Evolutionary conservation across 2,113 vertebrate genomes (phyloP), one percentile per base, ranked within the genome.

Genomic region (Microcebus griseorufus): DNA sequence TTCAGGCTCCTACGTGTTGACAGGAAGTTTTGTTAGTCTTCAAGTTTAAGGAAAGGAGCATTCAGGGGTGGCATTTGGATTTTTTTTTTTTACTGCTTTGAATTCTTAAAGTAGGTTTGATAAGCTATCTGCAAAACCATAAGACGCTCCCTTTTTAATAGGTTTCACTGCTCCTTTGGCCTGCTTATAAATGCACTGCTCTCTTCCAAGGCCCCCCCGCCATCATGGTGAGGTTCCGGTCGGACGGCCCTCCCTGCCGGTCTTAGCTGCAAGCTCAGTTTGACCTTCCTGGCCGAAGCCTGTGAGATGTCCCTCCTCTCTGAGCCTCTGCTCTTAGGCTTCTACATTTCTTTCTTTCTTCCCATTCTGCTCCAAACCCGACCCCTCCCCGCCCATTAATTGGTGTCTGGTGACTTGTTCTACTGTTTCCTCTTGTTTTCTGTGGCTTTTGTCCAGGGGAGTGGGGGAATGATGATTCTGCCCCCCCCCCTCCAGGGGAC

Each of bases 11-110:
- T 92, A 17, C 3, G 60, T 80, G 82, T 95, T 97, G 97, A 90
- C 83, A 90, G 93, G 94, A 96, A 98, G 93, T 87, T 95, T 92
- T 87, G 79, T 93, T 93, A 90, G 83, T 92, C 42, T 87, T 87
- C 37, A 78, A 45, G 80, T 93, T 97, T 72, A 95, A 96, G 92
- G 75, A 89, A 92, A 94, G 84, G 95, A 96, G 55, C 84, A 73
- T 88, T 82, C 65, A 37, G 37, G 76, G 65, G 62, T 90, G 80
- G 79, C 70, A 48, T 85, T 87, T 95, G 72, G 55, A 64, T 29
- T 79, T 88, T 88, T 45, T 90, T 92, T 37, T 64, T 70, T 13
- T 65, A 65, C 89, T 75, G 93, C 88, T 86, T 93, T 92, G 81
- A 97, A 88, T 93, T 96, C 73, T 82, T 90, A 64, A 90, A 81